Base-by-base conservation (phyloP, 2,797 vertebrate species). In the Podarcis lilfordi region DNA sequence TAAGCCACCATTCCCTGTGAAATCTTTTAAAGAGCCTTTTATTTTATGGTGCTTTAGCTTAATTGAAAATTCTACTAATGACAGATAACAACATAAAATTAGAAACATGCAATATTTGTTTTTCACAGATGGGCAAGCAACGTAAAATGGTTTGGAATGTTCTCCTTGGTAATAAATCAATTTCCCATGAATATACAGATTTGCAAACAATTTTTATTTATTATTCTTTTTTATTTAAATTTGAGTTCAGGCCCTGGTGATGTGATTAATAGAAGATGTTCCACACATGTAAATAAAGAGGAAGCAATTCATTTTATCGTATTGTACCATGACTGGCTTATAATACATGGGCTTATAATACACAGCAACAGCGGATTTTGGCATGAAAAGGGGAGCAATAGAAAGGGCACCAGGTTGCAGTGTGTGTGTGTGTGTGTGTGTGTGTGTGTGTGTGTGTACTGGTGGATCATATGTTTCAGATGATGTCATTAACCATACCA, bases 21-120 rank as follows among this genome's bases (percentile, higher is more conserved):
- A 66, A 80, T 45, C 50, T 64, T 68, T 68, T 81, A 29, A 80
- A 86, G 25, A 76, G 29, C 13, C 72, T 61, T 81, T 17, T 76
- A 23, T 85, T 86, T 40, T 83, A 43, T 85, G 85, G 5, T 68
- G 78, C 43, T 45, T 81, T 78, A 25, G 71, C 78, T 81, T 89
- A 89, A 89, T 85, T 89, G 88, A 85, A 85, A 89, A 89, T 85
- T 80, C 79, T 25, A 88, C 79, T 89, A 89, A 89, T 77, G 84
- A 82, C 84, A 89, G 85, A 89, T 82, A 83, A 86, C 76, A 79
- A 68, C 81, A 71, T 83, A 71, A 86, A 72, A 89, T 86, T 89
- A 72, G 72, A 72, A 55, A 86, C 61, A 61, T 86, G 85, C 50
- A 89, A 89, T 86, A 83, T 89, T 89, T 89, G 89, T 79, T 86